Evolutionary conservation across 23 tunicate genomes (phyloP), one percentile per base, ranked within the genome.

Genomic region (Trididemnum clinides): DNA sequence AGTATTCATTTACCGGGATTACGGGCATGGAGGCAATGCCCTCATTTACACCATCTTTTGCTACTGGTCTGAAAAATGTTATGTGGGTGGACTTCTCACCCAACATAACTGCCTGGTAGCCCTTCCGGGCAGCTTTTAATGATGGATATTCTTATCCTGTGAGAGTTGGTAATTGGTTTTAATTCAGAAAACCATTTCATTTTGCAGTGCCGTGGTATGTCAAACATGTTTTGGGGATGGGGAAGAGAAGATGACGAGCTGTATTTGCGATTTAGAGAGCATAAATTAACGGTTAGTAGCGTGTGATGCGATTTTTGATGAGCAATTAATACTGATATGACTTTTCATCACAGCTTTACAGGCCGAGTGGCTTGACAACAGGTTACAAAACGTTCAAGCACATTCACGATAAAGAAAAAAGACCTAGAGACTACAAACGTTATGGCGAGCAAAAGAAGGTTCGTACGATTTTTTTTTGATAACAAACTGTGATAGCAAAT

Each of bases 191-290:
- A 44, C 15, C 10, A 7, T 15, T 59, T 66, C 31, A 5, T 66
- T 3, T 66, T 31, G 29, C 80, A 92, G 94, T 94, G 98, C 72
- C 51, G 73, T 32, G 99, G 99, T 21, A 90, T 95, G 95, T 95
- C 99, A n/a, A 95, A 95, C 71, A 82, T 70, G 19, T 95, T 95
- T 62, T 95, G 99, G 99, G 99, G 99, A 1, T 95, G 99, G 99
- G 99, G 99, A 20, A 82, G 99, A 23, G 98, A 95, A 63, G 99
- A 95, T 73, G 99, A 95, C 87, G 99, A 95, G 50, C 71, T 95
- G 18, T 95, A 74, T 71, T 50, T 90, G 80, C 87, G 99, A 36
- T 90, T 90, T 74, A 90, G 80, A 77, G 92, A 90, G 39, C 85
- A 94, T 57, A 57, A 82, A 18, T 75, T 89, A 22, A 88, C 80